Evolutionary conservation across 2,888 invertebrate species (phyloP).

Genomic region (Chalcosyrphus nemorum): DNA sequence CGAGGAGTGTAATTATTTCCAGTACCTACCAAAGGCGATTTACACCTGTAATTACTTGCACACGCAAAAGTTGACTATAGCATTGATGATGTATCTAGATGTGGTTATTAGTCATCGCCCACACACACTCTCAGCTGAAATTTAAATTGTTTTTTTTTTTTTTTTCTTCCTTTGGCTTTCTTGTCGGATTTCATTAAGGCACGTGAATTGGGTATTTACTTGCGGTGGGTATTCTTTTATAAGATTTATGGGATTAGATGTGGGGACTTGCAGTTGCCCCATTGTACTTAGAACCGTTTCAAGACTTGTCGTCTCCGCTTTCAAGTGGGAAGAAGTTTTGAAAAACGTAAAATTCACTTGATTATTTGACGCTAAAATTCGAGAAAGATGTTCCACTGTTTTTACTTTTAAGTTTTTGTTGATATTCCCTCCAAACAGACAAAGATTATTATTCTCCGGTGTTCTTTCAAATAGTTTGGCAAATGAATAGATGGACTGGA

Average conservation of each 20-base stretch:
- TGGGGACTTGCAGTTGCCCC: not conserved
- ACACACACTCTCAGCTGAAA: not conserved
- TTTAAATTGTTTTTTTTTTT: not conserved
- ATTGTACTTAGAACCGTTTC: too few relatives aligned
- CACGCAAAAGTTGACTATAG: constrained; percentile 30
- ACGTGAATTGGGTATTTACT: not conserved
- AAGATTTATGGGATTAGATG: not conserved
- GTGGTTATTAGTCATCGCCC: constrained; percentile 26
- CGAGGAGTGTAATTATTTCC: constrained; percentile 45
- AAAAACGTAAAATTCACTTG: too few relatives aligned
- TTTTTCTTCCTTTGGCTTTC: too few relatives aligned
- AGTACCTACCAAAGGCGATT: constrained; percentile 35
- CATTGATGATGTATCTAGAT: not conserved
- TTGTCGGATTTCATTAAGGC: not conserved
- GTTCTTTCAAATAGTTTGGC: too few relatives aligned
- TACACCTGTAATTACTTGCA: constrained; percentile 60
- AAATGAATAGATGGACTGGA: too few relatives aligned
- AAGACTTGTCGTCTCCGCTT: too few relatives aligned
- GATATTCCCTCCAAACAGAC: too few relatives aligned
- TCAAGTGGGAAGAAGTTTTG: too few relatives aligned
- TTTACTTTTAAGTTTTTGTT: too few relatives aligned
- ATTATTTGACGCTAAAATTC: too few relatives aligned
- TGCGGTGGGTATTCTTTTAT: not conserved
- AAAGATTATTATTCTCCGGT: too few relatives aligned
- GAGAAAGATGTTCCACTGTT: too few relatives aligned